Base-by-base conservation (phyloP, 2,797 vertebrate species). In the Danio tinwini region DNA sequence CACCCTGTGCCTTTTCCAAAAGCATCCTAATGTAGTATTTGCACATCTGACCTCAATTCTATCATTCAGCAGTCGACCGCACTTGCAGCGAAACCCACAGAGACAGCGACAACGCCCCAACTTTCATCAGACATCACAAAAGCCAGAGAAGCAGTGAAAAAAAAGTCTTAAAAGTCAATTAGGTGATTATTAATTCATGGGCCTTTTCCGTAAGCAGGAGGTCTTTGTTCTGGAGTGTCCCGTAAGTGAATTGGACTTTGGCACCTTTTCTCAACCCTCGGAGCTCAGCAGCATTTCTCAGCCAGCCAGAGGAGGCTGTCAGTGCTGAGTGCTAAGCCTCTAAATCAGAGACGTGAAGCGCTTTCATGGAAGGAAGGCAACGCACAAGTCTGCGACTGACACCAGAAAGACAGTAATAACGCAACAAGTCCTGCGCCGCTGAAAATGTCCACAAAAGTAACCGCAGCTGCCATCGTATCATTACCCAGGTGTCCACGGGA, bases 111-210 rank as follows among this genome's bases (percentile, higher is more conserved):
- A 93, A 90, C 90, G 90, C 92, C 91, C 91, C 88, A 91, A 91
- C 93, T 94, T 93, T 93, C 93, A 93, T 95, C 93, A 93, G 88
- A 94, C 92, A 92, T 93, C 92, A 93, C 88, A 88, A 90, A 90
- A 92, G 86, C 74, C 83, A 88, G 85, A 76, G 84, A 49, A 77
- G 76, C 74, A 79, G 59, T 80, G 83, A 82, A 81, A 81, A 77
- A 29, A 83, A 85, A 84, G 75, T 78, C 68, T 86, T 86, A 88
- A 88, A 91, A 97, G 95, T 95, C 97, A 95, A 96, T 97, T 96
- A 96, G 94, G 94, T 94, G 93, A 98, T 98, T 97, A 97, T 97
- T 98, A 96, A 98, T 98, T 97, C 97, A 99, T 98, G 95, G 89
- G 91, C 88, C 93, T 92, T 98, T 98, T 97, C 97, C 95, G 96